A percentile compares a stretch with the other conserved stretches of the same genome.
phyloP scores from a whole-genome alignment of 2,113 vertebrate genomes.

The Hippocampus mohnikei region DNA sequence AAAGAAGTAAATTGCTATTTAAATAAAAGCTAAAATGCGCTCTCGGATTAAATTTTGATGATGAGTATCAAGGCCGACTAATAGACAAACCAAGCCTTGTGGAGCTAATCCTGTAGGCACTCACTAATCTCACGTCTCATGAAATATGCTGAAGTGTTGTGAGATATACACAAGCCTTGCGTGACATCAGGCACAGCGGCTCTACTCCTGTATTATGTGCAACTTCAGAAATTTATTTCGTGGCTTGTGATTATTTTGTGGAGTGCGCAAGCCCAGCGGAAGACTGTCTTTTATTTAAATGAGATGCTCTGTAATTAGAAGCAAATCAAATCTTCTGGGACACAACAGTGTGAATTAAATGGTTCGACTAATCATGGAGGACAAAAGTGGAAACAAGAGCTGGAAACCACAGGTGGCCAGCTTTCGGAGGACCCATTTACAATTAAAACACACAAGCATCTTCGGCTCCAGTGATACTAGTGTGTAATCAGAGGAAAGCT shows the following conservation, averaged over 20 bases:
- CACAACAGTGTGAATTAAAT: slow-evolving; percentile 36
- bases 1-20: no score
- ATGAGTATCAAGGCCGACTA: no score
- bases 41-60: no score
- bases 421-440: slow-evolving; percentile 32
- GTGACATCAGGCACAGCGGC: background rate
- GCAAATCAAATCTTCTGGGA: slow-evolving; percentile 24
- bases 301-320: slow-evolving; percentile 35
- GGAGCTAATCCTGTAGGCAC: background rate
- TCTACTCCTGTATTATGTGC: background rate
- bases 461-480: background rate
- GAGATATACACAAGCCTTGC: background rate
- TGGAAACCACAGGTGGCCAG: slow-evolving; percentile 31
- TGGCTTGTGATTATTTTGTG: background rate
- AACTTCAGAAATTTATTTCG: background rate
- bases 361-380: slow-evolving; percentile 8
- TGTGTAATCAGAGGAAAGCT: background rate
- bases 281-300: slow-evolving; percentile 30
- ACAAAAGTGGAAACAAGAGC: slow-evolving; percentile 37
- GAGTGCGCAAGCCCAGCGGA: background rate
- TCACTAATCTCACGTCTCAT: background rate
- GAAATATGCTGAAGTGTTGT: background rate
- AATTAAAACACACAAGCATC: slow-evolving; percentile 33
- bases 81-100: background rate
- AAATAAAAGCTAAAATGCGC: no score